Percentiles rank a stretch among this genome's conserved stretches.
phyloP scores from a whole-genome alignment of 2,888 invertebrate species.

The Melipona bicolor region DNA sequence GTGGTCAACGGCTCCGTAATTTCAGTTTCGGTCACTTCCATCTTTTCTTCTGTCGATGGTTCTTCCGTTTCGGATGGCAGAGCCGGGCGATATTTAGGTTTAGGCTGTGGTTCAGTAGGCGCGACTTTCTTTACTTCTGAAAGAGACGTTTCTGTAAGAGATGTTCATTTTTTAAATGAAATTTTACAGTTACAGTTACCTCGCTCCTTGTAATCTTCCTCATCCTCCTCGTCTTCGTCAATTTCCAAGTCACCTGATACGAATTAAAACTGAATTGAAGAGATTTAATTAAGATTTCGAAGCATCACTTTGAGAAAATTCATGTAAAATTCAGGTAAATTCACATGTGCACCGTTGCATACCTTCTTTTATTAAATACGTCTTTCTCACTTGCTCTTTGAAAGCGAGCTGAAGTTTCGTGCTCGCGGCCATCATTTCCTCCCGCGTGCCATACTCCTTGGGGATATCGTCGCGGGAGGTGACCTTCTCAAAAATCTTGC shows the following conservation, averaged over 20 bases:
- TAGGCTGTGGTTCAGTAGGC: background rate
- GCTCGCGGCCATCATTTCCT: constrained; percentile 59
- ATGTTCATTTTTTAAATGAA: background rate
- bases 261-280: background rate
- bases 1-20: constrained; percentile 27
- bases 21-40: constrained; percentile 26
- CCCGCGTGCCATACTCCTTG: constrained; percentile 63
- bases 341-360: background rate
- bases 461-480: constrained; percentile 67
- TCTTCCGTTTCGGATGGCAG: constrained; percentile 27
- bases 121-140: background rate
- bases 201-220: background rate
- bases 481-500: constrained; percentile 69
- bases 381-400: constrained; percentile 65
- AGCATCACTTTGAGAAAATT: too few relatives aligned
- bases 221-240: background rate
- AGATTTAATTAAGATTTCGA: background rate
- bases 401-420: constrained; percentile 68
- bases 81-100: constrained; percentile 29
- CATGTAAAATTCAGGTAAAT: background rate
- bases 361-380: constrained; percentile 67
- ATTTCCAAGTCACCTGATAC: background rate
- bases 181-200: background rate
- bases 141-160: too few relatives aligned
- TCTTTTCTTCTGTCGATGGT: constrained; percentile 22